Percentiles rank a stretch among this genome's conserved stretches.
Conservation (phyloP, 1,140 invertebrate genomes). For the Microplitis mediator region DNA sequence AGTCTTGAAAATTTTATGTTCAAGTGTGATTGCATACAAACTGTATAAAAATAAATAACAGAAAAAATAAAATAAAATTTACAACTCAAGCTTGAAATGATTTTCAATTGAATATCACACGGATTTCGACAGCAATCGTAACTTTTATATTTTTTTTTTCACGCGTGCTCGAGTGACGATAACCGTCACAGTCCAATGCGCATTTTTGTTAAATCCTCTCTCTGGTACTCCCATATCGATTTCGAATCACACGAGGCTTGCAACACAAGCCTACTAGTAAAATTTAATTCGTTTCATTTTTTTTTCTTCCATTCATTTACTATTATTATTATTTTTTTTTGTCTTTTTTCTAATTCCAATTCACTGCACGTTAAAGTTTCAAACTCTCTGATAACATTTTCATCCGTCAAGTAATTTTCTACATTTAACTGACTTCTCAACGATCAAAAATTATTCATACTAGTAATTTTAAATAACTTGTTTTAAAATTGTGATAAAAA, state of each 20-base stretch:
- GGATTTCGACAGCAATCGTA: neutral
- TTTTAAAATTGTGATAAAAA: no score
- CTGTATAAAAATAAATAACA: no score
- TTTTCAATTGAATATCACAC: neutral
- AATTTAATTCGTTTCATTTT: conserved; percentile 45
- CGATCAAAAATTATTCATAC: no score
- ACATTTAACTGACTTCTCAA: no score
- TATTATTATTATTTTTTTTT: neutral
- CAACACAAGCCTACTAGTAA: conserved; percentile 34
- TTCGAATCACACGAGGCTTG: conserved; percentile 40
- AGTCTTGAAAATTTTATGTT: no score
- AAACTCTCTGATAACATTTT: no score
- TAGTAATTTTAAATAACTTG: no score
- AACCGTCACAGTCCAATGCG: conserved; percentile 32
- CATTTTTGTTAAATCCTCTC: conserved; percentile 10
- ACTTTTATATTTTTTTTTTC: conserved; percentile 9
- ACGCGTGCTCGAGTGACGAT: conserved; percentile 23
- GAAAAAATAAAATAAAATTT: neutral
- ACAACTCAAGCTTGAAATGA: neutral
- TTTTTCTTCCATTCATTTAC: conserved; percentile 33
- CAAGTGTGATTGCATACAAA: no score
- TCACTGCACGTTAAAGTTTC: no score
- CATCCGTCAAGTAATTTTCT: no score
- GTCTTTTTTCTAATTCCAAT: neutral
- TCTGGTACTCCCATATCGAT: conserved; percentile 39